Base-by-base conservation (phyloP, 2,888 invertebrate genomes). In the Aphrophora alni region DNA sequence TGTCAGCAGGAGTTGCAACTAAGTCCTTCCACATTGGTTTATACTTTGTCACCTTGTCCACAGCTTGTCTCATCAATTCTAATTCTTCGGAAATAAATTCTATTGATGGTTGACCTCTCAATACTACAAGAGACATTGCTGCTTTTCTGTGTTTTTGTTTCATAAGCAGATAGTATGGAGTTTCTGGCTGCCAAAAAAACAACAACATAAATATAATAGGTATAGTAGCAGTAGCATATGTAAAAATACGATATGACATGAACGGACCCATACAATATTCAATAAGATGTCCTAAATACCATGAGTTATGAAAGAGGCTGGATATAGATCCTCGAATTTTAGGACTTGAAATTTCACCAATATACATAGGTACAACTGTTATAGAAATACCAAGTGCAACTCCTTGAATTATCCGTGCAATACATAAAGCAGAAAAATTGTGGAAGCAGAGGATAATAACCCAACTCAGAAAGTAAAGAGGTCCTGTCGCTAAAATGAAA, bases 401-500 rank as follows among this genome's bases (percentile, higher is more conserved):
- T 8, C 82, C 81, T 73, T 81, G 81, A 14, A 81, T 25, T 38
- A 77, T 77, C 21, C 84, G 75, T 28, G 83, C 83, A 14, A 82
- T 10, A 80, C 82, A 85, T 24, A 86, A 78, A 17, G 83, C 80
- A n/a, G 75, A 71, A 8, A 83, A 77, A 75, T 28, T 75, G 26
- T 84, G 80, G 26, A 83, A 84, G 8, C 75, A 78, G 4, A 85
- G 75, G 21, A 85, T 78, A 14, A 85, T 74, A 7, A 85, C 33
- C 85, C 85, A 85, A 10, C 83, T 82, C 12, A 83, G 44, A 10
- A 85, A 44, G 75, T 79, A 82, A 51, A 85, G 69, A 12, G 84
- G 84, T 5, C 83, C 83, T 0, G 84, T 82, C 21, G 80, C 59
- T 38, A 85, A 81, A 24, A 85, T 82, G 38, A 81, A 59, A 7